Evolutionary conservation across 2,113 vertebrate species (phyloP).

Genomic region (Cochlearius cochlearius): DNA sequence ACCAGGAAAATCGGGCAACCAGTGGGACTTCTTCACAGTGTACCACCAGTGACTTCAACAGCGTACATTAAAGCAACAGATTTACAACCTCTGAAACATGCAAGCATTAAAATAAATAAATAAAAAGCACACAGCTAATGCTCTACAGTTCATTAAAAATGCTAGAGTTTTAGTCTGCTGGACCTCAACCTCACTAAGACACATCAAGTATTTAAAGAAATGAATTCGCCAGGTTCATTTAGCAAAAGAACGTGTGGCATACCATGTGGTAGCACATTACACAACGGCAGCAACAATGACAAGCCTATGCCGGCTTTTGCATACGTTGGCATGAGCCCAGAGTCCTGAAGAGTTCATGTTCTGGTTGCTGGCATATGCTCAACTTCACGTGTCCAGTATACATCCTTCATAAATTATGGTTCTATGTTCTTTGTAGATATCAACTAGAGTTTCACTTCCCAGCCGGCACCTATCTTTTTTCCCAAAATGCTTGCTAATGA

Average conservation of each 20-base stretch:
- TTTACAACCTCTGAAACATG: not conserved
- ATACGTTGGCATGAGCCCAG: not conserved
- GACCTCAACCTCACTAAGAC: not conserved
- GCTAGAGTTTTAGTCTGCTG: not conserved
- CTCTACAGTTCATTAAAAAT: not conserved
- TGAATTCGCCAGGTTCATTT: not conserved
- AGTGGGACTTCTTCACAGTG: not conserved
- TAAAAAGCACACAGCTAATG: not conserved
- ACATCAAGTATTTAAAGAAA: not conserved
- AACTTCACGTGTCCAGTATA: not conserved
- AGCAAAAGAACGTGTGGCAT: not conserved
- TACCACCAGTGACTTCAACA: not conserved
- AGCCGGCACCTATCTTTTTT: not conserved
- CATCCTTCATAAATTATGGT: not conserved
- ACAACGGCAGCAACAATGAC: not conserved
- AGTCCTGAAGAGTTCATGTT: not conserved
- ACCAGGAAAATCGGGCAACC: not conserved
- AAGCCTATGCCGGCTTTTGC: not conserved
- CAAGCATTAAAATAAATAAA: not conserved
- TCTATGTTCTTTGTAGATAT: not conserved
- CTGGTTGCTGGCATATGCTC: not conserved
- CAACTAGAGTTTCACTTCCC: not conserved
- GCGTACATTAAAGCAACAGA: not conserved
- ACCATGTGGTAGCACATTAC: not conserved
- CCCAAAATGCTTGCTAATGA: not conserved